phyloP scores from a whole-genome alignment of 2,888 invertebrate species.

The Willowsia nigromaculata region DNA sequence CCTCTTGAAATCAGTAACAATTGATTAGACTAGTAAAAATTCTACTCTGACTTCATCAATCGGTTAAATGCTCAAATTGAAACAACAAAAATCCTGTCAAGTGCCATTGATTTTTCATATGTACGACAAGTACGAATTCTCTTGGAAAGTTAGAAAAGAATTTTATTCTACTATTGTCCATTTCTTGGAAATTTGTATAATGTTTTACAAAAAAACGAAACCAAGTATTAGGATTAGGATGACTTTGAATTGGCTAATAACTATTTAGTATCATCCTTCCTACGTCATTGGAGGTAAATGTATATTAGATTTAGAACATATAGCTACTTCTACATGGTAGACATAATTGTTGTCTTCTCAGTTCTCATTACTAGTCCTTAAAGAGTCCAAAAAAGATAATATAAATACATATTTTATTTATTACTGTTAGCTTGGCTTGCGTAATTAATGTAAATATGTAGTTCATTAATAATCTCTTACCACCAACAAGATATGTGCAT shows the following conservation, averaged over 20 bases:
- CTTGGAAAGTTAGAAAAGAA: constrained; percentile 5
- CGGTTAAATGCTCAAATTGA: constrained; percentile 64
- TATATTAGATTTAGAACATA: background rate
- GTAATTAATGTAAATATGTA: constrained; percentile 64
- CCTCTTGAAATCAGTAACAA: background rate
- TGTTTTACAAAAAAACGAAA: constrained; percentile 1
- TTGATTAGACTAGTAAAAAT: background rate
- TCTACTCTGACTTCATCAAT: constrained; percentile 39
- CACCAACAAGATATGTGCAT: background rate
- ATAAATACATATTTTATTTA: constrained; percentile 71
- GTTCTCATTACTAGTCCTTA: constrained; percentile 73
- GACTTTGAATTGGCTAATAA: background rate
- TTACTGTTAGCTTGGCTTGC: constrained; percentile 66
- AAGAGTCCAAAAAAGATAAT: constrained; percentile 69
- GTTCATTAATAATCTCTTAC: background rate
- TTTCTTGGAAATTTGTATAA: constrained; percentile 15
- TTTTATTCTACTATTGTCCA: background rate
- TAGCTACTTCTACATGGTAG: background rate
- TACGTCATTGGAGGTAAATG: background rate
- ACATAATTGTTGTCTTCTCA: constrained; percentile 65
- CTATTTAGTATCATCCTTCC: background rate
- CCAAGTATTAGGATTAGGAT: constrained; percentile 33
- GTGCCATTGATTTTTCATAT: constrained; percentile 64
- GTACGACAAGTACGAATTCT: background rate
- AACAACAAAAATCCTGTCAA: constrained; percentile 51